These are phyloP conservation scores for Aurelia aurita complex sp. Pacific DNA, from an alignment of 30 jellyfish, hydroid and myxozoan genomes.

Conservation along the genomic window DNA sequence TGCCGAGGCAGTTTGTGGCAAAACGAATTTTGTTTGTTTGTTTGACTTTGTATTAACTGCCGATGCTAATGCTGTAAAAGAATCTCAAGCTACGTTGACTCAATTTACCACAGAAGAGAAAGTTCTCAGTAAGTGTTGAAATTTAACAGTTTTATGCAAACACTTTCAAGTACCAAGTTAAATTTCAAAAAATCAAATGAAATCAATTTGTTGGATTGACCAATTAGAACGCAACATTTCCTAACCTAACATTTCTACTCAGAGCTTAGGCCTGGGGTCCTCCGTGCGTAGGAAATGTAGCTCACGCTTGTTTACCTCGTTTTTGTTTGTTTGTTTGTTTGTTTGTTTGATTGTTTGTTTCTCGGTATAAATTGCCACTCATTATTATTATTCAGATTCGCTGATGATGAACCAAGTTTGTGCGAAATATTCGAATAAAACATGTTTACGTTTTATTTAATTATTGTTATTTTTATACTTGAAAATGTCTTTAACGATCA, in stretches of 20 bases:
- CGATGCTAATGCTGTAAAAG: slow-evolving; percentile 42
- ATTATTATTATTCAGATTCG: too few relatives aligned
- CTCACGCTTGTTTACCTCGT: too few relatives aligned
- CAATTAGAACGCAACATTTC: too few relatives aligned
- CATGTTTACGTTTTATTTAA: background rate
- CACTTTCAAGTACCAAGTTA: background rate
- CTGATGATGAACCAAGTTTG: too few relatives aligned
- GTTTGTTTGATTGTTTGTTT: too few relatives aligned
- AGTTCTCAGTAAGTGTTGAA: slow-evolving; percentile 27
- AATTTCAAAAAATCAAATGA: background rate
- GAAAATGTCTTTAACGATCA: background rate
- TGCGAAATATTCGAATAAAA: too few relatives aligned
- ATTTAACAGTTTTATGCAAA: background rate
- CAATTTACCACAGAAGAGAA: slow-evolving; percentile 37
- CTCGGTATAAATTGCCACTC: too few relatives aligned
- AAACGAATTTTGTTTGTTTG: slow-evolving; percentile 37
- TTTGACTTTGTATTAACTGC: slow-evolving; percentile 64
- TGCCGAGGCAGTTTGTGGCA: slow-evolving; percentile 58
- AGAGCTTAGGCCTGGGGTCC: too few relatives aligned
- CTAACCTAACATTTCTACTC: too few relatives aligned
- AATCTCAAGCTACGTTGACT: slow-evolving; percentile 9
- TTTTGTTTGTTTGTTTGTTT: too few relatives aligned
- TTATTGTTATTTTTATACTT: background rate
- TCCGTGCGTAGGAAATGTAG: too few relatives aligned
- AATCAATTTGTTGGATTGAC: too few relatives aligned